phyloP scores from a whole-genome alignment of 2,797 vertebrate genomes.

The Alectoris magna region DNA sequence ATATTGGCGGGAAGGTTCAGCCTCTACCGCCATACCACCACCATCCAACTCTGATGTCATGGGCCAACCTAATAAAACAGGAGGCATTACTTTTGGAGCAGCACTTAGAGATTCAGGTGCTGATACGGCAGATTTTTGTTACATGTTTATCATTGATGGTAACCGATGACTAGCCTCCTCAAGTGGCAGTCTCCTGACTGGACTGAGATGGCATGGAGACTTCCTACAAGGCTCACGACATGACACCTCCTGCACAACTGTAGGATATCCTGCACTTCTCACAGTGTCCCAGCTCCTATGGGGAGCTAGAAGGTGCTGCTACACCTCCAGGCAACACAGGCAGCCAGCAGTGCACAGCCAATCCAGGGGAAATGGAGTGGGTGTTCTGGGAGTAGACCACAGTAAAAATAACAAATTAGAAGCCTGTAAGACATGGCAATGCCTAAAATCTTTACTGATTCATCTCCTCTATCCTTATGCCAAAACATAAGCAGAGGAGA shows the following conservation, averaged over 20 bases:
- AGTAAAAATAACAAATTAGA: background rate
- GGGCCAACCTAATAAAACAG: too few species aligned
- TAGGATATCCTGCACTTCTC: background rate
- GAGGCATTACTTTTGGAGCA: too few species aligned
- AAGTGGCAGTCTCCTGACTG: background rate
- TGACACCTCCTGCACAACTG: background rate
- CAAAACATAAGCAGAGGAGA: background rate
- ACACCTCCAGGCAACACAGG: background rate
- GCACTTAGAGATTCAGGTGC: background rate
- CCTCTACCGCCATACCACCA: too few species aligned
- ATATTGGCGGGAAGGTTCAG: too few species aligned
- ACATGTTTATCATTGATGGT: background rate
- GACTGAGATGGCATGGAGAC: background rate
- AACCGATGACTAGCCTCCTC: background rate
- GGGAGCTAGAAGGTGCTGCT: background rate
- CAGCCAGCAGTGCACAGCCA: rapidly evolving
- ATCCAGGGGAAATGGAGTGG: background rate
- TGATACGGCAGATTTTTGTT: background rate
- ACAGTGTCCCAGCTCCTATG: background rate
- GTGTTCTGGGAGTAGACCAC: background rate
- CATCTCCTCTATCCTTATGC: background rate
- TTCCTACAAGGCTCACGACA: background rate
- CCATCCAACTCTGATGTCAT: too few species aligned
- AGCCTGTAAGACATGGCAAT: background rate
- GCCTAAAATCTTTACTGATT: background rate